Evolutionary conservation across 2,113 vertebrate species (phyloP), one percentile per base, ranked within the genome.

Genomic region (Merops nubicus): DNA sequence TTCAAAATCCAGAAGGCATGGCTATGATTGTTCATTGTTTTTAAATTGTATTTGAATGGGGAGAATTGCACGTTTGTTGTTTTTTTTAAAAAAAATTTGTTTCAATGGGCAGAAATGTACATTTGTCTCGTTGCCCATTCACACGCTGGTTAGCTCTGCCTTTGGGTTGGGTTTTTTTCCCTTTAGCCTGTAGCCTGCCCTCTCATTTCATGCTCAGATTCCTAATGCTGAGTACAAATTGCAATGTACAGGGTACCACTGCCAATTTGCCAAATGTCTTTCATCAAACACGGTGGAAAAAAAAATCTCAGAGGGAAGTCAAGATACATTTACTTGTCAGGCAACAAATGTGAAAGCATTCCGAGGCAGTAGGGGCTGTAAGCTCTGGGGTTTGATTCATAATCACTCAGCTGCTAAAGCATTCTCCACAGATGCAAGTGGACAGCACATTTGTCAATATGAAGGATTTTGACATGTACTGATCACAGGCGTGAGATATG

Each of bases 371-470:
- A 92, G 96, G 96, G 97, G 98, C 97, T 97, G 67, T 93, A 96
- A 98, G 98, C 98, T 98, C 97, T 97, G 97, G 97, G 98, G 98
- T 98, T 99, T 99, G 99, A 99, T 99, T 99, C 99, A 99, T 99
- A 99, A 99, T 99, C 99, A 99, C 98, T 99, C 99, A 98, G 98
- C 99, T 98, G 98, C 99, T 99, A 99, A 99, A 99, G 99, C 99
- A 99, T 99, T 99, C 98, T 98, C 98, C 98, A 98, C 98, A 99
- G 99, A 99, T 99, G 98, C 96, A 96, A 99, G 98, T 97, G 98
- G 99, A 99, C 99, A 99, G 99, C 99, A 99, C 99, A 99, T 99
- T 99, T 98, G 99, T 99, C 99, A 99, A 98, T 98, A 99, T 99
- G 99, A 99, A 99, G 98, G 99, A 99, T 99, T 99, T 97, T 99